phyloP scores from a whole-genome alignment of 2,113 vertebrate genomes.

The Engraulis encrasicolus region DNA sequence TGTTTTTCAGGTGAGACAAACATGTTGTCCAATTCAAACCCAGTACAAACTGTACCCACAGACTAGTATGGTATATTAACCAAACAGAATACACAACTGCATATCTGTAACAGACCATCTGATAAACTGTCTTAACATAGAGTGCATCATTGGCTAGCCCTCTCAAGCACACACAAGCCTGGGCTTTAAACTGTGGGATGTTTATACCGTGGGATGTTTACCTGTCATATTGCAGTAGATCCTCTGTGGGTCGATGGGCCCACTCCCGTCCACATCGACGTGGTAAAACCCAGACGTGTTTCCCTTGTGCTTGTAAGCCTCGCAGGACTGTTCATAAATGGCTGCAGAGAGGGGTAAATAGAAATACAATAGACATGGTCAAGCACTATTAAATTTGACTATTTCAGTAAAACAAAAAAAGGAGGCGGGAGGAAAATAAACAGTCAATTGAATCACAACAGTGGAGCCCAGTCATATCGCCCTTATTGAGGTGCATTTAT shows the following conservation, averaged over 20 bases:
- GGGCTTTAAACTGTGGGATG: neutral
- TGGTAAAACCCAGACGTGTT: constrained; percentile 88
- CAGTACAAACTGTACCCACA: neutral
- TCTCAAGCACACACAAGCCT: too few relatives aligned
- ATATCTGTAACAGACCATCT: neutral
- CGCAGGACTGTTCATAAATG: constrained; percentile 90
- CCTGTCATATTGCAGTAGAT: constrained; percentile 96
- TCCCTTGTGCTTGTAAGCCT: constrained; percentile 93
- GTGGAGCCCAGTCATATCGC: neutral
- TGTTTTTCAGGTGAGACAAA: neutral
- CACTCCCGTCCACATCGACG: constrained; percentile 92
- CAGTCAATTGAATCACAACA: constrained; percentile 8
- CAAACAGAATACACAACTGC: neutral
- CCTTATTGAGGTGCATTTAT: neutral
- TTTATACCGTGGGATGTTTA: constrained; percentile 62
- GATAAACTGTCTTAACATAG: neutral
- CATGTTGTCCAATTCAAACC: neutral
- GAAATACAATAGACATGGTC: constrained; percentile 38
- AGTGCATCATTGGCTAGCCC: too few relatives aligned
- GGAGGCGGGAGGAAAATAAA: neutral
- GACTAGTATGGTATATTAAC: too few relatives aligned
- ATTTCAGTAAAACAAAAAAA: neutral
- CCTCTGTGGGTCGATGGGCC: constrained; percentile 83
- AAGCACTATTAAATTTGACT: neutral
- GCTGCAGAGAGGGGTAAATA: constrained; percentile 77